phyloP scores from a whole-genome alignment of 2,113 vertebrate genomes.

The Gyps fulvus region DNA sequence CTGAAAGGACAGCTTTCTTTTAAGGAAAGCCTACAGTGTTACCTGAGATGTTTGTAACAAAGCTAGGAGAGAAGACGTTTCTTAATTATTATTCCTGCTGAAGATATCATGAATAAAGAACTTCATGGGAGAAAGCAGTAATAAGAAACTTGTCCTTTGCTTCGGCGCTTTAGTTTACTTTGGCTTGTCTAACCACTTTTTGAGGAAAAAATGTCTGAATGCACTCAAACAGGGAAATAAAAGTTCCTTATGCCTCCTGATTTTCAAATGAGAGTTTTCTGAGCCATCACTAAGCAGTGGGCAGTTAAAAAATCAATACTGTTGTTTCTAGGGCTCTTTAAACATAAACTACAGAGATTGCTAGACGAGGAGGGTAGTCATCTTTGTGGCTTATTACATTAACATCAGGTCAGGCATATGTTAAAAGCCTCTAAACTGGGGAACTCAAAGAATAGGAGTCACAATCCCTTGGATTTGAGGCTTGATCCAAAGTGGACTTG shows the following conservation, averaged over 20 bases:
- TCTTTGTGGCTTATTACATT: not conserved
- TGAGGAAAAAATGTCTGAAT: not conserved
- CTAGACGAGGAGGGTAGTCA: not conserved
- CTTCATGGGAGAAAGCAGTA: not conserved
- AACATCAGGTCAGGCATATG: not conserved
- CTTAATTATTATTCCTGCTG: not conserved
- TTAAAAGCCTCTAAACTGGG: not conserved
- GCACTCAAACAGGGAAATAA: not conserved
- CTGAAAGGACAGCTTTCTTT: constrained; percentile 30
- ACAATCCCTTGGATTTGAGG: not conserved
- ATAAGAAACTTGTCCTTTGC: not conserved
- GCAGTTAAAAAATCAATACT: not conserved
- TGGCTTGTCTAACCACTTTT: not conserved
- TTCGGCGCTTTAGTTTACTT: not conserved
- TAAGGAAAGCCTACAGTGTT: constrained; percentile 15
- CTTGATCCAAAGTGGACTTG: not conserved
- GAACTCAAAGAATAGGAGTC: not conserved
- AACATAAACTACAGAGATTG: not conserved
- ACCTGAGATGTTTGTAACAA: not conserved
- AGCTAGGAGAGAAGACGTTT: not conserved
- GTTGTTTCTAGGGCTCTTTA: not conserved
- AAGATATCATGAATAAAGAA: not conserved
- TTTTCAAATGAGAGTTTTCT: not conserved
- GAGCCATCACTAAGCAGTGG: not conserved
- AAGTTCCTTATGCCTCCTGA: not conserved